Evolutionary conservation across 2,888 invertebrate genomes (phyloP).

Genomic region (Monochamus alternatus): DNA sequence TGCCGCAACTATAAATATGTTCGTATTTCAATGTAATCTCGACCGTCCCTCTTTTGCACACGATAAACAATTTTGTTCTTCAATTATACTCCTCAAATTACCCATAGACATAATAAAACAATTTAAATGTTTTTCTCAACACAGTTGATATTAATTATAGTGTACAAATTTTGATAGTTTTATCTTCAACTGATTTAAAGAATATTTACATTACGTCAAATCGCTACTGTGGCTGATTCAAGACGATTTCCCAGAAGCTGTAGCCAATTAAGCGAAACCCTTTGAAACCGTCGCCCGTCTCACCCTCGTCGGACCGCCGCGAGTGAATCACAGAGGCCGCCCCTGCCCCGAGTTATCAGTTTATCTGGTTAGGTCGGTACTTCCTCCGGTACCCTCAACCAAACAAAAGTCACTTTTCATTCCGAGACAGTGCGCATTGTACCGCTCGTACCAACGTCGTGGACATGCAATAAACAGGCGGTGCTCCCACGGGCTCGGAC

Average conservation of each 20-base stretch:
- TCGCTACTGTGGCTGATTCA: neutral
- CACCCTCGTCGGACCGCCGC: constrained; percentile 2
- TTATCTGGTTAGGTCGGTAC: constrained; percentile 49
- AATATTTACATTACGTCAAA: no score
- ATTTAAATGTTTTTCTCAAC: no score
- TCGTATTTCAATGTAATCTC: no score
- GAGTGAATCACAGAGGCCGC: constrained; percentile 11
- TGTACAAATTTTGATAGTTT: no score
- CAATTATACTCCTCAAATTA: no score
- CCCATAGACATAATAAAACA: no score
- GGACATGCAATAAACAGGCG: constrained; percentile 21
- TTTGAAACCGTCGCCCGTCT: neutral
- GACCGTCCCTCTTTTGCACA: no score
- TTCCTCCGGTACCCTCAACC: constrained; percentile 35
- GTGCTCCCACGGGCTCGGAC: constrained; percentile 21
- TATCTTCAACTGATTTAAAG: no score
- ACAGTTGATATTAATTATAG: no score
- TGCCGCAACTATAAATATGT: no score
- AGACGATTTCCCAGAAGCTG: neutral
- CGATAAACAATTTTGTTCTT: no score
- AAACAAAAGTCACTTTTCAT: constrained; percentile 44
- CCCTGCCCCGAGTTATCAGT: constrained; percentile 36
- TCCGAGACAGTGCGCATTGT: constrained; percentile 40
- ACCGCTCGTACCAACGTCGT: constrained; percentile 13
- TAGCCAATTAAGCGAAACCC: neutral